Percentiles rank a stretch among this genome's conserved stretches.
These are phyloP conservation scores for Pterocles gutturalis DNA, from an alignment of 2,113 vertebrate species.

Conservation along the genomic window DNA sequence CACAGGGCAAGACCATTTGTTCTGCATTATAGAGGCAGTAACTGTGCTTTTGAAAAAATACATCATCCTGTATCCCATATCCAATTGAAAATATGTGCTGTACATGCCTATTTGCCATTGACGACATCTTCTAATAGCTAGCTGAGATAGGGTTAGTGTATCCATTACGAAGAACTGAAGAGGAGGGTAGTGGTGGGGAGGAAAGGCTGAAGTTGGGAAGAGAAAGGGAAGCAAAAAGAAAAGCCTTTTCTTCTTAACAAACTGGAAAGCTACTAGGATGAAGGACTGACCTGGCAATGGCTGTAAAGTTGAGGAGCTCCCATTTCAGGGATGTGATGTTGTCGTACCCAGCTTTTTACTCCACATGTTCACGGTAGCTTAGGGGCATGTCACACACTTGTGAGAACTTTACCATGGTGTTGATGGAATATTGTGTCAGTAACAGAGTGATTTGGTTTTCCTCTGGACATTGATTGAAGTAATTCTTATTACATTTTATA, in stretches of 20 bases:
- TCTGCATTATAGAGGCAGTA: not conserved
- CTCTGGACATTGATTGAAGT: constrained; percentile 85
- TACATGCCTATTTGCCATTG: not conserved
- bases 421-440: constrained; percentile 79
- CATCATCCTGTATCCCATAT: not conserved
- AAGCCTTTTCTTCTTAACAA: constrained; percentile 44
- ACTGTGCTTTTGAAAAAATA: constrained; percentile 16
- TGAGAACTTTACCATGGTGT: constrained; percentile 78
- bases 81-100: constrained; percentile 34
- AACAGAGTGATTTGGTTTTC: constrained; percentile 82
- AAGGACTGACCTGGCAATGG: constrained; percentile 5
- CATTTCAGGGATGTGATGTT: not conserved
- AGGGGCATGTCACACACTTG: constrained; percentile 77
- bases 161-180: not conserved
- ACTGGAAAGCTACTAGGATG: constrained; percentile 19
- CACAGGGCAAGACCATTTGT: constrained; percentile 4
- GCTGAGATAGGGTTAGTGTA: not conserved
- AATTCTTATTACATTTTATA: constrained; percentile 86
- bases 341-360: constrained; percentile 9
- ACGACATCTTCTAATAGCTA: not conserved
- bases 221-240: not conserved
- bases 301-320: constrained; percentile 48
- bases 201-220: constrained; percentile 15
- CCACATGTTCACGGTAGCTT: constrained; percentile 45
- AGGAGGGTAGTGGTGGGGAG: not conserved